phyloP scores from a whole-genome alignment of 1,140 invertebrate species.

The Berghia stephanieae region DNA sequence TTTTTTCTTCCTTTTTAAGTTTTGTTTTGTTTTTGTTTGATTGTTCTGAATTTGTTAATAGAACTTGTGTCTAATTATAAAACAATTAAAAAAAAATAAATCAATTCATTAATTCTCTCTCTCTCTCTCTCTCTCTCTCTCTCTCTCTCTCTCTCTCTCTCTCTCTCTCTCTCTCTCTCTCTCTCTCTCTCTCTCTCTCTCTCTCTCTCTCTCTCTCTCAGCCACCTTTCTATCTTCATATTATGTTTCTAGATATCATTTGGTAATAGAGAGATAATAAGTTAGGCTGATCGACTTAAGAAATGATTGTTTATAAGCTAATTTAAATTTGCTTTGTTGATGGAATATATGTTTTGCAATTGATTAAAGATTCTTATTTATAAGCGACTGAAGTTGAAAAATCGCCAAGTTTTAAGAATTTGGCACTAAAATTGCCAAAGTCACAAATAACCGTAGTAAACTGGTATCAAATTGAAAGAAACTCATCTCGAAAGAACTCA shows the following conservation, averaged over 20 bases:
- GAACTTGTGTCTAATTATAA: no score
- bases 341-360: no score
- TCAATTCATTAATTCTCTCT: not conserved
- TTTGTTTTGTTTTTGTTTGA: no score
- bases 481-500: no score
- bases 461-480: no score
- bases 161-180: not conserved
- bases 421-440: no score
- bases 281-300: not conserved
- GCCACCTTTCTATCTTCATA: not conserved
- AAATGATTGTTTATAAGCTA: not conserved
- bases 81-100: no score
- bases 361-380: not conserved
- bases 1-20: no score
- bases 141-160: not conserved
- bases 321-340: no score
- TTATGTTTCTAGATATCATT: not conserved
- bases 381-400: not conserved
- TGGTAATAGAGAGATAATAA: not conserved
- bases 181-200: not conserved
- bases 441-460: no score
- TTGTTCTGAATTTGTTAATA: no score
- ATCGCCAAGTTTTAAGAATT: not conserved
- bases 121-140: conserved; percentile 20
- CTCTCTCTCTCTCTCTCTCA: conserved; percentile 1